Evolutionary conservation across 2,113 vertebrate genomes (phyloP).

Genomic region (Tympanuchus pallidicinctus): DNA sequence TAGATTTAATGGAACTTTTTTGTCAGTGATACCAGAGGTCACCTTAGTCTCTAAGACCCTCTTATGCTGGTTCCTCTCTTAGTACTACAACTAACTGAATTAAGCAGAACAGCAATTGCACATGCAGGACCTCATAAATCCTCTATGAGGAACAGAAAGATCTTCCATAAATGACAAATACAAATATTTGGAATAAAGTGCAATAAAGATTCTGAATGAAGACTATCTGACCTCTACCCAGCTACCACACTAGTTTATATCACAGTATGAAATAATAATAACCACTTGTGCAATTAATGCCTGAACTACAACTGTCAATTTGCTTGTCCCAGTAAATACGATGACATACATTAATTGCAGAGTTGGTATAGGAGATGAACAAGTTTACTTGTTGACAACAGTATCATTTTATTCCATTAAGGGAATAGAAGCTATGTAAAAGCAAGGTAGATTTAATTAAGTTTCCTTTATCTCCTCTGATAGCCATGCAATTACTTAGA

Average conservation of each 20-base stretch:
- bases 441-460: slow-evolving; percentile 5
- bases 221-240: not conserved
- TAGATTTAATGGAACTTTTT: not conserved
- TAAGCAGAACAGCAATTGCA: not conserved
- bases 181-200: too few species aligned
- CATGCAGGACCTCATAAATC: not conserved
- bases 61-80: not conserved
- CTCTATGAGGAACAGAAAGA: not conserved
- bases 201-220: not conserved
- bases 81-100: not conserved
- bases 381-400: not conserved
- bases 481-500: not conserved
- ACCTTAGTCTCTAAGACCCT: not conserved
- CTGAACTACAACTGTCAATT: not conserved
- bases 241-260: not conserved
- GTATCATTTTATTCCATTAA: not conserved
- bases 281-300: not conserved
- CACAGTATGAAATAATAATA: not conserved
- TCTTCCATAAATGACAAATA: not conserved
- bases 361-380: not conserved
- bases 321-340: not conserved
- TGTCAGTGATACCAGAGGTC: not conserved
- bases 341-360: accelerated
- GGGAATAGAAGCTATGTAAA: not conserved
- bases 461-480: not conserved